Evolutionary conservation across 2,888 invertebrate genomes (phyloP), one percentile per base, ranked within the genome.

Genomic region (Dione juno): DNA sequence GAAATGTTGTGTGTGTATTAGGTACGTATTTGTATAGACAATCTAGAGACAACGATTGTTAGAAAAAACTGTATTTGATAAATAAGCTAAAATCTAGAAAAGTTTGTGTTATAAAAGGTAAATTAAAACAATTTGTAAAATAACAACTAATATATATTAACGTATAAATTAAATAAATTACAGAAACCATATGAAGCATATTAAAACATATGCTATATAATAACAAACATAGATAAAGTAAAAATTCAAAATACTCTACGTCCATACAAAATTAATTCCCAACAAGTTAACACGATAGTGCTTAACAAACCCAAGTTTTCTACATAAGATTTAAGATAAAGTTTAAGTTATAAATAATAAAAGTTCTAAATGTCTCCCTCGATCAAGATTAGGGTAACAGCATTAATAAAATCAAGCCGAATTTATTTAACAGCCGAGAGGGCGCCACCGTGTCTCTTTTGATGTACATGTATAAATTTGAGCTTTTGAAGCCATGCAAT

Each of bases 371-470:
- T 79, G 90, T 90, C 89, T 80, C 74, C 75, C 73, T 74, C 77
- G 87, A 91, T 92, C 90, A 86, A 90, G 92, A 92, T 92, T 85
- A 84, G 75, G 78, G 82, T 84, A 85, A 87, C 88, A 85, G 88
- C 92, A 90, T 92, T 89, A 91, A 92, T 92, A 92, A 92, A 92
- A 88, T 87, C 85, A 81, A 82, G 80, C 81, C 80, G 83, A 84
- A 91, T 90, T 88, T 89, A 84, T 88, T 85, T 87, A 85, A 84
- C 81, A 79, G 76, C 80, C 78, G 71, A 71, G 80, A 79, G 84
- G 90, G 92, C 92, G 92, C 92, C 92, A 90, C 84, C 78, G 81
- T 75, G 91, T 90, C 91, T 90, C 82, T 78, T 80, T 80, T 88
- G 85, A 88, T 84, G 84, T 84, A 86, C 78, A 81, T 75, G 80